Base-by-base conservation (phyloP, 1,140 invertebrate genomes). In the Copidosoma floridanum region DNA sequence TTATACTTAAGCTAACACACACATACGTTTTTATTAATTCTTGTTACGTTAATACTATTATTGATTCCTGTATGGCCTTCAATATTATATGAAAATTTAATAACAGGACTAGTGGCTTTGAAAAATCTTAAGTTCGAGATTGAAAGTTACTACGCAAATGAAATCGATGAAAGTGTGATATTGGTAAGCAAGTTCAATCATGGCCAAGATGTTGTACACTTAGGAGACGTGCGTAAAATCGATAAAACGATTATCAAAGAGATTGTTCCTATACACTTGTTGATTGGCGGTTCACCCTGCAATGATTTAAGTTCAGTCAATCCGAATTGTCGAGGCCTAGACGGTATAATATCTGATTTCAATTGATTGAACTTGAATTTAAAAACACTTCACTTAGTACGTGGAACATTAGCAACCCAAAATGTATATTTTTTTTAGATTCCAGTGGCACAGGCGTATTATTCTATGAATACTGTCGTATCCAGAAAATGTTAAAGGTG, bases 221-320 rank as follows among this genome's bases (percentile, higher is more conserved):
- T 85, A 4, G 83, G 82, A 0, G 73, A 81, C 58, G 72, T 84
- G 6, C 66, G 67, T 37, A 21, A 64, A 1, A 66, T 85, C 7
- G 73, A 63, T 3, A 63, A 73, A 5, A 57, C 73, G 18, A 68
- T 68, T 41, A 70, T 84, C 21, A 54, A 71, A 11, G 54, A 79
- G 54, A 71, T 87, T 2, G 72, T 70, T 12, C 85, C 83, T 1
- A 85, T 88, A 47, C 82, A 88, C 73, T 71, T 87, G n/a, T 44
- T 87, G 4, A 80, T 88, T 35, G 86, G 85, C 14, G 86, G 85
- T 2, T 86, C 85, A 6, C 85, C 85, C 2, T 80, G 85, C 67
- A 85, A 85, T 68, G 85, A 87, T 57, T 70, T 87, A 14, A 86
- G 85, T 38, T 46, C 82, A n/a, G 85, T 80, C 1, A 87, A 86